Evolutionary conservation across 92 coral and sea anemone species (phyloP), one percentile per base, ranked within the genome.

Genomic region (Actinostola sp.): DNA sequence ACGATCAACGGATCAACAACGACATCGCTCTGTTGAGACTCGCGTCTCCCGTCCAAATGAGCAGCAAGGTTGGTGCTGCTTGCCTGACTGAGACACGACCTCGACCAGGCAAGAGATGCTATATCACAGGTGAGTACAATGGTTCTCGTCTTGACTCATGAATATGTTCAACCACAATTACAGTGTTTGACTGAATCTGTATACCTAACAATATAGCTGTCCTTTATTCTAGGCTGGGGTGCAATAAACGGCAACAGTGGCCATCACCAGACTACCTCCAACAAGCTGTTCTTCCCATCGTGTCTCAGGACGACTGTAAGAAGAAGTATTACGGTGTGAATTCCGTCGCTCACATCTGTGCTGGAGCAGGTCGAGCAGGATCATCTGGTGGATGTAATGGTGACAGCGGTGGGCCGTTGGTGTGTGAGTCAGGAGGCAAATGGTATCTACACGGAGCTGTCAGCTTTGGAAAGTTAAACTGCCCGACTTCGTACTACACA

Each of bases 351-450:
- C 80, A 74, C 30, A 38, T 74, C 27, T 74, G 80, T 36, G 80
- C 80, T 35, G 80, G 71, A 6, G 63, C 61, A 35, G 80, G 71
- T 9, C 59, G 71, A 0, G 61, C 80, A 1, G 63, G 67, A 16
- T 71, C 70, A 9, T 64, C 80, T n/a, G 80, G 80, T 19, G 80
- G 70, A 23, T 74, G 80, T 62, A 82, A 88, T 26, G 93, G 93
- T 14, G 93, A 88, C 65, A 88, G 93, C 34, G 93, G 93, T n/a
- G 93, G 93, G 1, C 93, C 93, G 5, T 71, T 88, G 50, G 92
- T 73, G 25, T 88, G 92, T 31, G 86, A 83, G 53, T 62, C 58
- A 32, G 71, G 81, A 17, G 93, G 93, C 39, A 72, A 38, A 24
- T 88, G 89, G 89, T 59, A 66, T 63, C 83, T 89, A 8, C 90